Base-by-base conservation (phyloP, 2,113 vertebrate genomes). In the Lampris megalopsis region DNA sequence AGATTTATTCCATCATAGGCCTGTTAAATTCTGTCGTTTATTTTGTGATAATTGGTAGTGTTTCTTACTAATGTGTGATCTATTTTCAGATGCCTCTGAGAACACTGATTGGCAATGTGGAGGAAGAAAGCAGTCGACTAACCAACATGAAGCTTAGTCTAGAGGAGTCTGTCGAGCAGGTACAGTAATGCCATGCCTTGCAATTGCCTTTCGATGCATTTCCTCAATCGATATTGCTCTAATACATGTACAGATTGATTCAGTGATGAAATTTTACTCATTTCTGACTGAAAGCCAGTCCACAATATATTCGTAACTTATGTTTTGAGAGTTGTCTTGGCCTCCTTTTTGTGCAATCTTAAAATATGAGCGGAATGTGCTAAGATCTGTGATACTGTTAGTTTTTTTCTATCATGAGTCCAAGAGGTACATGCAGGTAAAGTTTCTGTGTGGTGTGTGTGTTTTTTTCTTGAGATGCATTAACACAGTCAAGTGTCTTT, bases 121-220 rank as follows among this genome's bases (percentile, higher is more conserved):
- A 95, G 73, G 94, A 95, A 48, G 93, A 94, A 65, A 89, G 80
- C 75, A 89, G 88, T 67, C 91, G 78, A 49, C 60, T 92, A 62
- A 10, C 83, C 58, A 93, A 93, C 81, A 73, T 72, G 40, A 94
- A 90, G 47, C 75, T 94, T 54, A 93, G 89, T 54, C 68, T 94
- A 75, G 91, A 94, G 35, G 93, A 94, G 77, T 88, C 93, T 5
- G 69, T 71, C 60, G 94, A 95, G 79, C 94, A 95, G 88, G 94
- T 94, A 80, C 24, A 24, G 65, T 8, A 1, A 10, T 38, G 63
- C 24, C 24, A 24, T 24, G 24, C 24, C 24, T 35, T 35, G 43
- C 7, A 7, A 45, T 45, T 45, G 7, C 43, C 1, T 61, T 10
- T 24, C 24, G 24, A 24, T 24, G 24, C 24, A 24, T 24, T 24